A percentile compares a stretch with the other conserved stretches of the same genome.
Evolutionary conservation across 2,888 invertebrate genomes (phyloP).

Genomic region (Pterobdella sp.): DNA sequence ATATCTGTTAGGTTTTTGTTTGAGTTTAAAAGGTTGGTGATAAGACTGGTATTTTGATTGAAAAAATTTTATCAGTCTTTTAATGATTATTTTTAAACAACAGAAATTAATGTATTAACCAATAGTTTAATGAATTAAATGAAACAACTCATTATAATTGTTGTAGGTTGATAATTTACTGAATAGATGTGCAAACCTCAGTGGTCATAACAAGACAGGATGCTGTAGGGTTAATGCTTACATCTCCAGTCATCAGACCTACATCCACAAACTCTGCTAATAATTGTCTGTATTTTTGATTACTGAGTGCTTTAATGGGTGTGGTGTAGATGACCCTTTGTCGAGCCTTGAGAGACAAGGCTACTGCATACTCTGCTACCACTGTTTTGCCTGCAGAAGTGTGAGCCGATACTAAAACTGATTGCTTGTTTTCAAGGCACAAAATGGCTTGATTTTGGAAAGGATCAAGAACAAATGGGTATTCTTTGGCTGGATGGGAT

Average conservation of each 20-base stretch:
- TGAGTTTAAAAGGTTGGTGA: not conserved
- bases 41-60: not conserved
- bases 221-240: constrained; percentile 94
- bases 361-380: constrained; percentile 91
- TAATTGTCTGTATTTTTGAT: constrained; percentile 97
- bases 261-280: constrained; percentile 93
- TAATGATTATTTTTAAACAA: not conserved
- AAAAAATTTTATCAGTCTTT: not conserved
- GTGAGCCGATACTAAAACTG: constrained; percentile 95
- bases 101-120: not conserved
- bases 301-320: constrained; percentile 96
- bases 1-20: constrained; percentile 60
- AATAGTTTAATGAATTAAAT: no score
- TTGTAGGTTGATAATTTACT: no score
- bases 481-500: constrained; percentile 71
- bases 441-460: constrained; percentile 93
- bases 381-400: constrained; percentile 99
- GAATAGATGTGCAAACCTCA: constrained; percentile 56
- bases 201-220: constrained; percentile 99
- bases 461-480: constrained; percentile 87
- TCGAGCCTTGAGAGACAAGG: constrained; percentile 80
- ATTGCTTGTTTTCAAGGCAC: constrained; percentile 94
- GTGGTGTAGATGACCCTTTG: constrained; percentile 98
- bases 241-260: constrained; percentile 95
- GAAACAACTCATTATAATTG: no score